A percentile compares a stretch with the other conserved stretches of the same genome.
Conservation (phyloP, 92 coral and sea anemone species). For the Virgularia gustaviana region DNA sequence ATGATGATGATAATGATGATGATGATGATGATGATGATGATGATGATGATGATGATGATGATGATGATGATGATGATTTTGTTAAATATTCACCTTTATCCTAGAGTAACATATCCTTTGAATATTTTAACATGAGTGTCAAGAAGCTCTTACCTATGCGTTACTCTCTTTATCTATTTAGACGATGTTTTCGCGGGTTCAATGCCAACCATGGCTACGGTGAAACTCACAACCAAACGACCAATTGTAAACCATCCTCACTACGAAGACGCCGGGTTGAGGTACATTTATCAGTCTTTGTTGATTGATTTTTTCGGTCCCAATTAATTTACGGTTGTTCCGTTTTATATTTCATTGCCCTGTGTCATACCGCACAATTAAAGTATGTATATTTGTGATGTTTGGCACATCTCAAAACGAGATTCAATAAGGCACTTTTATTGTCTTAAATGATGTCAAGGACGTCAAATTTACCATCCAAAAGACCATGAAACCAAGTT, state of each 20-base stretch:
- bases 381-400: too few species aligned
- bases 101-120: neutral
- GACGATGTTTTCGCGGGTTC: conserved; percentile 94
- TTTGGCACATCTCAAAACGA: too few species aligned
- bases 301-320: neutral
- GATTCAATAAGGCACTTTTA: too few species aligned
- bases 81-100: neutral
- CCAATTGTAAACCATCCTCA: conserved; percentile 97
- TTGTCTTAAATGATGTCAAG: too few species aligned
- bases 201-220: conserved; percentile 99
- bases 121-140: neutral
- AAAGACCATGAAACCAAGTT: too few species aligned
- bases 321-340: too few species aligned
- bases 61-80: neutral
- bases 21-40: neutral
- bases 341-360: too few species aligned
- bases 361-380: too few species aligned
- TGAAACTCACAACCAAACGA: conserved; percentile 80
- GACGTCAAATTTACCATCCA: too few species aligned
- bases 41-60: neutral
- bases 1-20: neutral
- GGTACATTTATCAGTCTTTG: conserved; percentile 39
- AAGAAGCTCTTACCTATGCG: neutral
- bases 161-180: neutral
- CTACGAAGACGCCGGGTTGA: conserved; percentile 93